Base-by-base conservation (phyloP, 2,113 vertebrate species). In the Cebus imitator region DNA sequence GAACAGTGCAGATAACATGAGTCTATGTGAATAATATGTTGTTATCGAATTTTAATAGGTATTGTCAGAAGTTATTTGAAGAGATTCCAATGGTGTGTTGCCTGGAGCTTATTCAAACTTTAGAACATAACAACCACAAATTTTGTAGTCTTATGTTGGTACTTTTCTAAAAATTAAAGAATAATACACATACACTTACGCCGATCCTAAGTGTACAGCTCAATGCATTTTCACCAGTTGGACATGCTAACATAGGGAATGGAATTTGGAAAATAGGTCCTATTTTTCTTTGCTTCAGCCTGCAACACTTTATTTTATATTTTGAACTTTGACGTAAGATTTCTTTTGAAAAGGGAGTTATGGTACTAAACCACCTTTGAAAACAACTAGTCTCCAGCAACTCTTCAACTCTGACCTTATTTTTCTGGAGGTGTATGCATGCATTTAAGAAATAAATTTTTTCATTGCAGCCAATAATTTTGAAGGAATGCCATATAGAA, bases 101-200 rank as follows among this genome's bases (percentile, higher is more conserved):
- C 10, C 37, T 95, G 12, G 96, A 68, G 93, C 10, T 50, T 80
- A 72, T 16, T 13, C 32, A 97, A 82, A 2, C 48, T 91, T 48
- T 88, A 70, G 30, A 76, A 1, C 68, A 37, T 12, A 79, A 30
- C 27, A 91, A 32, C 18, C 32, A 91, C 68, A 32, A 81, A 79
- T 82, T 91, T 81, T 45, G 0, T 92, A 84, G 55, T 37, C 70
- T 79, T 94, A 68, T 68, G 66, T 11, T 32, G 76, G 30, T 5
- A 11, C 32, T 87, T 96, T 91, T 91, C 45, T 78, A 85, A 88
- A 94, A 81, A n/a, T 88, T 72, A 72, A 48, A 85, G 25, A 88
- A 87, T 30, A 61, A 11, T 40, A 72, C 75, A 1, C 14, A 40
- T 81, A 14, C 13, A 64, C 35, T 75, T 91, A 3, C 1, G 58